Base-by-base conservation (phyloP, 1,140 invertebrate species). In the Ptiloglossa arizonensis region DNA sequence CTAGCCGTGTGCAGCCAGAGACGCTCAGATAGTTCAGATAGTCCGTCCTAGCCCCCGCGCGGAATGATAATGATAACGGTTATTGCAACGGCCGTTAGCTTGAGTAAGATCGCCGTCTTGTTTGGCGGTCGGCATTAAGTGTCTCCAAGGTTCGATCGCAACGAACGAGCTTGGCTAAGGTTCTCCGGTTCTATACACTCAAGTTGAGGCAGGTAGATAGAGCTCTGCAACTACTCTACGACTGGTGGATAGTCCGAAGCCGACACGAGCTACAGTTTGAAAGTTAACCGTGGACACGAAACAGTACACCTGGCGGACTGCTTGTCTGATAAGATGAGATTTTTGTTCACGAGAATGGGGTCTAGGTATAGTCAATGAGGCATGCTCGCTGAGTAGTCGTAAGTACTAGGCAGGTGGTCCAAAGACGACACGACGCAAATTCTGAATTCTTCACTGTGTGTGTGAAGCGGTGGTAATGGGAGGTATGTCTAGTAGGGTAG, bases 61-160 rank as follows among this genome's bases (percentile, higher is more conserved):
- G 56, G 76, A 83, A 85, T 86, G 80, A 82, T 80, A 81, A 83
- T 81, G 82, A 83, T 81, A 80, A 81, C 76, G 86, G 72, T 88
- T 88, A 84, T 81, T 80, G 59, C 81, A 60, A 70, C 48, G 69
- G 22, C 66, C 50, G 82, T 79, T 79, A 64, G 70, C 79, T 76
- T 68, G 83, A 86, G 72, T 80, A 80, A 73, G 80, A 60, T 79
- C 70, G 79, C 62, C 83, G 86, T 87, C 81, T 83, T 80, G 82
- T 85, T 80, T 66, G 60, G 67, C 66, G 50, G 56, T 24, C 62
- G 48, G 38, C 64, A 64, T 76, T 80, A 80, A 70, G 32, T 24
- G 77, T 79, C 82, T 83, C 82, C 44, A 24, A 80, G 64, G 81
- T 62, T 70, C 79, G 83, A 86, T 83, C 73, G 41, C 56, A 60